Evolutionary conservation across 2,797 vertebrate species (phyloP).

Genomic region (Propithecus perrieri): DNA sequence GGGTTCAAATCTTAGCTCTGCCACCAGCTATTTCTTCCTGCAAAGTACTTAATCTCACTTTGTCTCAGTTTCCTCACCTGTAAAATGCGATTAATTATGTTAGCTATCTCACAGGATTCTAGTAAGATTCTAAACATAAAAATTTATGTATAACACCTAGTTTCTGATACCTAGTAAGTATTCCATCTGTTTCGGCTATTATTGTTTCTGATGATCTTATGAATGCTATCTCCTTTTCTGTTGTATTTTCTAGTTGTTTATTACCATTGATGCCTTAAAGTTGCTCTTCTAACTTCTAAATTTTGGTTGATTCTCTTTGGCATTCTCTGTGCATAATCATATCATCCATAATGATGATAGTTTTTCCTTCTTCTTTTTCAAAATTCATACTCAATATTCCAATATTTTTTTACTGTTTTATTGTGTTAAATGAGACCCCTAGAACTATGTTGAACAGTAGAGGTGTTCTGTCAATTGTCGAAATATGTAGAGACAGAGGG

Average conservation of each 20-base stretch:
- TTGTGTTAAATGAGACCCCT: neutral
- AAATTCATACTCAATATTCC: neutral
- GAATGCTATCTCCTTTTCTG: neutral
- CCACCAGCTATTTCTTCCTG: neutral
- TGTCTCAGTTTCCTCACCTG: neutral
- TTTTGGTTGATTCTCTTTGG: neutral
- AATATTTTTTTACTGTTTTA: neutral
- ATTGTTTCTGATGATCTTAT: neutral
- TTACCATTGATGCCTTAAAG: neutral
- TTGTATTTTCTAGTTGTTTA: neutral
- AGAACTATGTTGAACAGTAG: neutral
- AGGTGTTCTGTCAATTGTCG: neutral
- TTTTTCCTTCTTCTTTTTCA: neutral
- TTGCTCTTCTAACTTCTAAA: neutral
- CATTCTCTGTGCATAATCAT: neutral
- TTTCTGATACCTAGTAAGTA: neutral
- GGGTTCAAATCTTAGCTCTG: neutral
- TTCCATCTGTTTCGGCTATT: neutral
- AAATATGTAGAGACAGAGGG: neutral
- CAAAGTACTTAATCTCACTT: neutral
- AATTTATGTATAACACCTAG: neutral
- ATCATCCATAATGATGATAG: neutral
- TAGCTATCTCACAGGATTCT: neutral
- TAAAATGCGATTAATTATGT: neutral
- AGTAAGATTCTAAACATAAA: neutral